These are phyloP conservation scores for Rhaphigaster nebulosa DNA, from an alignment of 2,888 invertebrate genomes.

Conservation along the genomic window DNA sequence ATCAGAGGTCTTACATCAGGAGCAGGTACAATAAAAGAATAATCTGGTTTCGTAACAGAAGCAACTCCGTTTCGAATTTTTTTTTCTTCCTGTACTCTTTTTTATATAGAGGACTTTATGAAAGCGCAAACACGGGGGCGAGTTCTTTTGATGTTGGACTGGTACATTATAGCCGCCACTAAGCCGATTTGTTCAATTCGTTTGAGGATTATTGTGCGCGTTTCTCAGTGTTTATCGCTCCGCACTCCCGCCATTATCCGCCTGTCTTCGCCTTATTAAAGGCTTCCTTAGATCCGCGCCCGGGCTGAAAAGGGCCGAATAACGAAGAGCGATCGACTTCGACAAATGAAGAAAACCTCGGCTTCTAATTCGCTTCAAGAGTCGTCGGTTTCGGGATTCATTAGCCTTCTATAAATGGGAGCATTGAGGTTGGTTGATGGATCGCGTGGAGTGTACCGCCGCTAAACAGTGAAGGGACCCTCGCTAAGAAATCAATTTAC, in stretches of 20 bases:
- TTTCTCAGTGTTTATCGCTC: background rate
- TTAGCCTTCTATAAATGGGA: background rate
- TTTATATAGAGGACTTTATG: background rate
- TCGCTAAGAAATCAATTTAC: slow-evolving; percentile 37
- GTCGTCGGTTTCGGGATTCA: background rate
- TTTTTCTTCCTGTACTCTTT: background rate
- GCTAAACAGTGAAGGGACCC: background rate
- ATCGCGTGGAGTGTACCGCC: background rate
- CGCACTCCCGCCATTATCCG: slow-evolving; percentile 25
- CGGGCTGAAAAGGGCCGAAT: background rate
- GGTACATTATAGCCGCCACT: background rate
- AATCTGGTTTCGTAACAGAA: background rate
- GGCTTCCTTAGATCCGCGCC: slow-evolving; percentile 25
- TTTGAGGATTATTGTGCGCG: slow-evolving; percentile 19
- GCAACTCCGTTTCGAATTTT: background rate
- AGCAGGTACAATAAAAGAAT: background rate
- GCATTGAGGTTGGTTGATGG: slow-evolving; percentile 16
- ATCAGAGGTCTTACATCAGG: background rate
- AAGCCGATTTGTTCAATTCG: slow-evolving; percentile 48
- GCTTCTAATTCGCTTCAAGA: slow-evolving; percentile 8
- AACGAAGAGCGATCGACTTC: slow-evolving; percentile 30
- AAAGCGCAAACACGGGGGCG: slow-evolving; percentile 24
- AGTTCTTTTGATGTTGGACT: slow-evolving; percentile 18
- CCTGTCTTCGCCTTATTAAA: slow-evolving; percentile 39
- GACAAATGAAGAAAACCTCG: slow-evolving; percentile 44